Evolutionary conservation across 1,140 invertebrate species (phyloP).

Genomic region (Pogonus chalceus): DNA sequence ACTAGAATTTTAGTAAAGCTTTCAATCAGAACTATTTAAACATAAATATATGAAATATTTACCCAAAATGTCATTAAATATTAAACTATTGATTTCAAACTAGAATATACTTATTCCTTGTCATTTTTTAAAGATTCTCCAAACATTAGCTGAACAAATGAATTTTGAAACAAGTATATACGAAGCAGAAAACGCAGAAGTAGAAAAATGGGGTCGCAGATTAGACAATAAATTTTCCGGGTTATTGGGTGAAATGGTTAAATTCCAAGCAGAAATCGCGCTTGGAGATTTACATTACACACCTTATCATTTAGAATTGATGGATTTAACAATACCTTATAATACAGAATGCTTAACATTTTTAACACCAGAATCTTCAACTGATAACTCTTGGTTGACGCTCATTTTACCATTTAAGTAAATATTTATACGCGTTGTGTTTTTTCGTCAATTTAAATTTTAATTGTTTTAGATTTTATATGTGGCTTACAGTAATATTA

Average conservation of each 20-base stretch:
- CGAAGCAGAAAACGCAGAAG: constrained; percentile 43
- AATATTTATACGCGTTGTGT: constrained; percentile 12
- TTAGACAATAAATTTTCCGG: constrained; percentile 55
- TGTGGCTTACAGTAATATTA: constrained; percentile 51
- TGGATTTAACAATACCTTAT: constrained; percentile 70
- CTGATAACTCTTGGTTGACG: constrained; percentile 73
- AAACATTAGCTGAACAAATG: constrained; percentile 52
- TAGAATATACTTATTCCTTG: constrained; percentile 7
- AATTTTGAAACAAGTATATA: constrained; percentile 60
- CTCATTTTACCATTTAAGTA: constrained; percentile 70
- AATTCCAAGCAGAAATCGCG: constrained; percentile 56
- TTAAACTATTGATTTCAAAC: constrained; percentile 23
- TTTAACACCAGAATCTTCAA: constrained; percentile 64
- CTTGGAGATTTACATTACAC: constrained; percentile 69
- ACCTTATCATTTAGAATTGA: constrained; percentile 50
- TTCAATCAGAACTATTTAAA: too few relatives aligned
- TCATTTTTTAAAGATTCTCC: constrained; percentile 47
- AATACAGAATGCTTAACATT: constrained; percentile 73
- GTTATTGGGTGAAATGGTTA: constrained; percentile 58
- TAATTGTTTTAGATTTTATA: constrained; percentile 39
- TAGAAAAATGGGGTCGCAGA: constrained; percentile 53
- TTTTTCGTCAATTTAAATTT: constrained; percentile 10
- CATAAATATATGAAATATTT: constrained; percentile 6
- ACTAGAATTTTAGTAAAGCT: too few relatives aligned
- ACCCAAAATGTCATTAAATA: too few relatives aligned